Percentiles rank a stretch among this genome's conserved stretches.
Conservation (phyloP, 2,797 vertebrate species). For the Leptoclinus maculatus region DNA sequence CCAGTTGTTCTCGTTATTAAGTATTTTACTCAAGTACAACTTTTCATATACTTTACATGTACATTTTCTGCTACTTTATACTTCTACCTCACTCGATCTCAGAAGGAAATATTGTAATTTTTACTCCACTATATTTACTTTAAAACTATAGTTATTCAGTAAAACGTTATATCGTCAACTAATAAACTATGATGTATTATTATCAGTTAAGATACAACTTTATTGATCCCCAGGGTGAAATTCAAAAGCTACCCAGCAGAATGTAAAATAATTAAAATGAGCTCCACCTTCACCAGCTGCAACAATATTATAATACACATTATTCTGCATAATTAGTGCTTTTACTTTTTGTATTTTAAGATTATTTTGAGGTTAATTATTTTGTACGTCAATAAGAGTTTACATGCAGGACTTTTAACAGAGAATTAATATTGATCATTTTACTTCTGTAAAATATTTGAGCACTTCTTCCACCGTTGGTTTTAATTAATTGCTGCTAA, state of each 20-base stretch:
- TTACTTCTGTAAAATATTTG: too few species aligned
- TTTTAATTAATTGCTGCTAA: not conserved
- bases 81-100: not conserved
- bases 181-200: not conserved
- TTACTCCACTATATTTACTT: not conserved
- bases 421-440: too few species aligned
- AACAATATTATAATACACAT: not conserved
- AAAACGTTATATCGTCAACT: not conserved
- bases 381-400: not conserved
- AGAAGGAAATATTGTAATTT: not conserved
- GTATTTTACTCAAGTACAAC: too few species aligned
- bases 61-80: too few species aligned
- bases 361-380: not conserved
- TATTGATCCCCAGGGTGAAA: not conserved
- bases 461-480: too few species aligned
- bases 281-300: too few species aligned
- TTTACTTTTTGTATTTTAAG: not conserved
- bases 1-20: not conserved
- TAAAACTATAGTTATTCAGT: not conserved
- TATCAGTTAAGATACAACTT: not conserved
- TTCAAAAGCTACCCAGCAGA: not conserved
- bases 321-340: not conserved
- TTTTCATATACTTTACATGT: too few species aligned
- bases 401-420: too few species aligned
- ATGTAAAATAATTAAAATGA: too few species aligned